A percentile compares a stretch with the other conserved stretches of the same genome.
Conservation (phyloP, 2,113 vertebrate genomes). For the Hippoglossus stenolepis region DNA sequence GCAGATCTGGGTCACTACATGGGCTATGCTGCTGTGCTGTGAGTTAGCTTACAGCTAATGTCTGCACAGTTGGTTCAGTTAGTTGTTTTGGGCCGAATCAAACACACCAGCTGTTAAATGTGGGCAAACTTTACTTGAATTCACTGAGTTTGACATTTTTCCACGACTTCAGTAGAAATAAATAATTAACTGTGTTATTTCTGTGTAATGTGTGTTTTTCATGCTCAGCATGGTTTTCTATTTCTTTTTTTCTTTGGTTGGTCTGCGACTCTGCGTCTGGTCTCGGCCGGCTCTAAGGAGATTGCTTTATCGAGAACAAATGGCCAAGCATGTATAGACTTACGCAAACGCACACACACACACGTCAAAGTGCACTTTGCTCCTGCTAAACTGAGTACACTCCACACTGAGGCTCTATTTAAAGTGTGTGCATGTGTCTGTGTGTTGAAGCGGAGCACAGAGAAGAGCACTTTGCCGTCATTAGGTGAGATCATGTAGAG, state of each 20-base stretch:
- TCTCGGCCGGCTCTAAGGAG: conserved; percentile 15
- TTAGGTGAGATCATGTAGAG: conserved; percentile 77
- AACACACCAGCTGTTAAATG: background rate
- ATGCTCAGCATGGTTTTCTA: conserved; percentile 8
- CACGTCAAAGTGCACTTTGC: conserved; percentile 64
- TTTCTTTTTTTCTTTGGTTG: conserved; percentile 14
- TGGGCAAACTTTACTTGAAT: background rate
- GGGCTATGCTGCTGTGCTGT: background rate
- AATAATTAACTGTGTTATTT: conserved; percentile 51
- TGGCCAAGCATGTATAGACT: conserved; percentile 3
- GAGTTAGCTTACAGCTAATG: background rate
- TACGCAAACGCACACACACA: conserved; percentile 2
- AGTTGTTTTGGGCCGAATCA: background rate
- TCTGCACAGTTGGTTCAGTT: background rate
- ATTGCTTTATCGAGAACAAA: conserved; percentile 13
- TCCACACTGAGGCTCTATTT: conserved; percentile 12
- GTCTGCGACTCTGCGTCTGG: background rate
- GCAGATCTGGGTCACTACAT: background rate
- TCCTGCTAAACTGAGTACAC: conserved; percentile 50
- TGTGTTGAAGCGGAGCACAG: conserved; percentile 43
- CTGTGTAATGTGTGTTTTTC: conserved; percentile 40
- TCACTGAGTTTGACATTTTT: background rate
- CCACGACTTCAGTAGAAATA: background rate
- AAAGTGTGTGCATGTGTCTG: conserved; percentile 49
- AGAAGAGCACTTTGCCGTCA: conserved; percentile 71